Base-by-base conservation (phyloP, 1,140 invertebrate genomes). In the Drosophila jambulina region DNA sequence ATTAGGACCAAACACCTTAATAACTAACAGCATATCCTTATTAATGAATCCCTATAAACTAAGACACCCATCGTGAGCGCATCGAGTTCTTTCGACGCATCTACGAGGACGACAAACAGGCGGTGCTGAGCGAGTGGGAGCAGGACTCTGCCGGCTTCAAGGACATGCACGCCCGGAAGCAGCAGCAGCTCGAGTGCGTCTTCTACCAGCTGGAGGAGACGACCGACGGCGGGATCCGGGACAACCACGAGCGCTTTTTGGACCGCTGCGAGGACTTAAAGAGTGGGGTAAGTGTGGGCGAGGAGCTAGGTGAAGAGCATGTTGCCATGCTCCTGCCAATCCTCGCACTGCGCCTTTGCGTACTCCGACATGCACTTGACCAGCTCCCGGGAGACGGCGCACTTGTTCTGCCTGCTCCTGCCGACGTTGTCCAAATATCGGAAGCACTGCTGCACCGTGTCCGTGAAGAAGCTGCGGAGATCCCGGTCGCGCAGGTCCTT, bases 391-490 rank as follows among this genome's bases (percentile, higher is more conserved):
- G 94, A 93, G 68, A 93, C 94, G 40, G 93, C 78, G 65, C 94
- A 94, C 70, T 94, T 94, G 36, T 94, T 93, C 48, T 92, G 91
- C n/a, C 58, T 40, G 46, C 36, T 46, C 91, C 93, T 92, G 71
- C 68, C 45, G 4, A 93, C 93, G 71, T 93, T 93, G 46, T 94
- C 93, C 48, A 94, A 62, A 49, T 94, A 94, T 64, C 94, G 93
- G 60, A 94, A 94, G 72, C 94, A 94, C 60, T 94, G 94, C 64
- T 94, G 93, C 56, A 94, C 94, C 1, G 94, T 93, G 63, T 94
- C 94, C 78, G 94, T 93, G 15, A 94, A 91, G 61, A 94, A 94
- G 74, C 94, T 94, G 38, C 91, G 93, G 4, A 94, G 74, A 34
- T 94, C 94, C 48, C 94, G 93, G 64, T 94, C 94, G 23, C 93